Evolutionary conservation across 2,113 vertebrate genomes (phyloP).

Genomic region (Alligator mississippiensis): DNA sequence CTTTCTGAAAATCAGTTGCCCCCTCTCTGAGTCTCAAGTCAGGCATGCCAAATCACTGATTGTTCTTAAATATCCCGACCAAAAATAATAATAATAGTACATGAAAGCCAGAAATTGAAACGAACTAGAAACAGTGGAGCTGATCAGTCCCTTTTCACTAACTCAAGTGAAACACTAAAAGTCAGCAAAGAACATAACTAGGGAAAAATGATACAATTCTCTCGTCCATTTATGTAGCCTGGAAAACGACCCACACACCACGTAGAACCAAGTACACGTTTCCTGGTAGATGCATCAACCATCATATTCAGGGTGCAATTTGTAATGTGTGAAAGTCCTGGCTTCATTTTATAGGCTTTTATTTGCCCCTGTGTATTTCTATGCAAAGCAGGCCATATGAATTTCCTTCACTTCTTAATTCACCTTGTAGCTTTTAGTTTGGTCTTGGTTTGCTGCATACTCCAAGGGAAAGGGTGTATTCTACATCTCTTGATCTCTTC

Average conservation of each 20-base stretch:
- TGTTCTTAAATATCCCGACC: not conserved
- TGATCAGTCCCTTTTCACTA: not conserved
- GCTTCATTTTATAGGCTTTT: not conserved
- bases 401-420: slow-evolving; percentile 27
- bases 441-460: not conserved
- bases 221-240: no score
- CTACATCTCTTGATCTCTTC: not conserved
- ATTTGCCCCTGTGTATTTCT: not conserved
- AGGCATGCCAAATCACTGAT: not conserved
- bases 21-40: not conserved
- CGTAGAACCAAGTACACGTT: not conserved
- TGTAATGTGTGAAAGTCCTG: not conserved
- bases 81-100: not conserved
- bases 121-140: not conserved
- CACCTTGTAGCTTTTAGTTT: slow-evolving; percentile 32
- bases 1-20: not conserved
- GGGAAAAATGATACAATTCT: not conserved
- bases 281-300: not conserved
- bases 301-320: not conserved
- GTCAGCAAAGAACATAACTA: not conserved
- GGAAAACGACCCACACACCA: not conserved
- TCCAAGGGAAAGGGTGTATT: not conserved
- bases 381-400: not conserved
- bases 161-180: not conserved
- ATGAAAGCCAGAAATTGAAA: not conserved